Evolutionary conservation across 1,140 invertebrate genomes (phyloP).

Genomic region (Solenopsis invicta): DNA sequence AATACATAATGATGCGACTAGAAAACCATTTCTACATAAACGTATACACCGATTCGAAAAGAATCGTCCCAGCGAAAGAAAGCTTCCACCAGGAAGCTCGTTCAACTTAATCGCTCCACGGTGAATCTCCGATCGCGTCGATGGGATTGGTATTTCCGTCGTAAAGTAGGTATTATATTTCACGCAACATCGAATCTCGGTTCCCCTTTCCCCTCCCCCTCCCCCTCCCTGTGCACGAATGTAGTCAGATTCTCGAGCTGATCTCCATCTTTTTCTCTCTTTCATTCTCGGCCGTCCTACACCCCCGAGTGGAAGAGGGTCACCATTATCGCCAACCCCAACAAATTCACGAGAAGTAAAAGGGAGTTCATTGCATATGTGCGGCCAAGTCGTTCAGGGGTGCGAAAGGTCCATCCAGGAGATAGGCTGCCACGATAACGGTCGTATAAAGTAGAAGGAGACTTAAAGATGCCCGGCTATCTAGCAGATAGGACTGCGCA

Average conservation of each 20-base stretch:
- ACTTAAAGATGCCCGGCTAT: conserved; percentile 70
- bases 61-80: conserved; percentile 20
- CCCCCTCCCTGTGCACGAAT: not conserved
- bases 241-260: conserved; percentile 67
- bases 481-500: conserved; percentile 45
- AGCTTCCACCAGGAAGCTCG: conserved; percentile 31
- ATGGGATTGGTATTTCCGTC: conserved; percentile 53
- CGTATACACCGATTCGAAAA: not conserved
- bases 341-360: conserved; percentile 77
- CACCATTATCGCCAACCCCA: conserved; percentile 75
- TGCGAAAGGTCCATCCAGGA: conserved; percentile 75
- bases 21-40: not conserved
- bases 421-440: conserved; percentile 75
- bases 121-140: conserved; percentile 44
- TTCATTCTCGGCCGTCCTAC: conserved; percentile 36
- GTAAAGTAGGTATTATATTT: conserved; percentile 70
- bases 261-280: conserved; percentile 59
- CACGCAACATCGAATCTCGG: conserved; percentile 70
- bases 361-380: conserved; percentile 78
- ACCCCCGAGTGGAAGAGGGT: conserved; percentile 63
- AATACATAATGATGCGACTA: not conserved
- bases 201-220: too few relatives aligned
- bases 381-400: conserved; percentile 70
- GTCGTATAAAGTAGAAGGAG: conserved; percentile 71
- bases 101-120: conserved; percentile 49